These are phyloP conservation scores for Dasypus novemcinctus DNA, from an alignment of 2,113 vertebrate species.

Conservation along the genomic window DNA sequence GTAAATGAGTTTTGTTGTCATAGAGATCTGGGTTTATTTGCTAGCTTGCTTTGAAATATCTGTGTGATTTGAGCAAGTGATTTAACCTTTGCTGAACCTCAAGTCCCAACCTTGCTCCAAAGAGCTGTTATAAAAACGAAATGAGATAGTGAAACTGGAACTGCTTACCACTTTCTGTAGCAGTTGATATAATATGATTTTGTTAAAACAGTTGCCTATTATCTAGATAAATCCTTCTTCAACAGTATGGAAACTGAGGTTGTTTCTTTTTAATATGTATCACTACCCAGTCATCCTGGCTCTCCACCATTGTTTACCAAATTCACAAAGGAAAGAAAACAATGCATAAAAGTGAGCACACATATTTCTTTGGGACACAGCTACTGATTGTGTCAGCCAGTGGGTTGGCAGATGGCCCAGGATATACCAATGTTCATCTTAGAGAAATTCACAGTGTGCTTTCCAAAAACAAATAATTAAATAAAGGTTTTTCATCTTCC, in stretches of 20 bases:
- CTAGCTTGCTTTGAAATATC: neutral
- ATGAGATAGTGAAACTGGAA: neutral
- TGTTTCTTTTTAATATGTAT: neutral
- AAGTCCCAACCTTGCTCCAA: neutral
- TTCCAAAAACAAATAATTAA: too few species aligned
- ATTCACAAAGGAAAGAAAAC: neutral
- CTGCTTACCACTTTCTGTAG: neutral
- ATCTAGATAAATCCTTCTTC: neutral
- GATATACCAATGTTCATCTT: neutral
- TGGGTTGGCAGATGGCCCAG: neutral
- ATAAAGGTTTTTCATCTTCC: too few species aligned
- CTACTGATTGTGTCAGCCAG: too few species aligned
- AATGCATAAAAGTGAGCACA: neutral
- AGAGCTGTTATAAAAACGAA: slow-evolving; percentile 6
- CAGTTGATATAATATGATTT: neutral
- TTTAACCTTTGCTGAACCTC: slow-evolving; percentile 14
- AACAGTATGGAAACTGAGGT: neutral
- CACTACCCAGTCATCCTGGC: neutral
- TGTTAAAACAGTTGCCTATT: neutral
- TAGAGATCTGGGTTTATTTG: neutral
- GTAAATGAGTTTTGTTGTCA: neutral
- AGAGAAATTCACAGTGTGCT: neutral
- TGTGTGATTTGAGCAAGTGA: neutral
- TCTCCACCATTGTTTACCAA: neutral
- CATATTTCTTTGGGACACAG: neutral